Evolutionary conservation across 2,888 invertebrate genomes (phyloP), one percentile per base, ranked within the genome.

Genomic region (Liopterus haemorrhoidalis): DNA sequence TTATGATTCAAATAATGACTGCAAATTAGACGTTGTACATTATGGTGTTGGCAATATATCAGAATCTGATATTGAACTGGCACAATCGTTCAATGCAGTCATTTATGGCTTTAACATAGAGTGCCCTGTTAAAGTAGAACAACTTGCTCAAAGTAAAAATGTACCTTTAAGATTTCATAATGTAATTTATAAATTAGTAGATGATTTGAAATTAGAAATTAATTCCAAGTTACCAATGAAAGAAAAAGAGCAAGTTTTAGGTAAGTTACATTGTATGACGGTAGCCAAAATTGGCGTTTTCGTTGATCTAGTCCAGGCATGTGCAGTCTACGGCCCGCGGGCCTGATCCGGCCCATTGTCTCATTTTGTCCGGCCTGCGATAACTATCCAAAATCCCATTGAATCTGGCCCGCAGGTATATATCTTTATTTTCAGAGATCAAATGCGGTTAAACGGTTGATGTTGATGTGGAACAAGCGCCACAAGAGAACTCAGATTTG

Each of bases 161-260:
- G 74, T 94, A 3, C 48, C 65, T 0, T 68, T 96, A 21, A 79
- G 79, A 58, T 65, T 74, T 30, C 82, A 82, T 65, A 94, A 95
- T 67, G 81, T 99, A 19, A 97, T 99, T 56, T 99, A 99, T 69
- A 82, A 86, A 52, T 70, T 97, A 48, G 79, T 99, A 11, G 94
- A 96, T 57, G 86, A 93, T 61, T 66, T 99, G 0, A 89, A 87
- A 59, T 73, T 75, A 33, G 85, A 89, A 67, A 76, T 99, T 40
- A 84, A 76, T 56, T 67, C 67, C 1, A 71, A 76, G 58, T 72
- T 97, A 57, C 92, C 93, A 0, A 63, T 71, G 18, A 63, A 76
- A 33, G 78, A 84, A 53, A 78, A 80, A 6, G 90, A 94, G 63
- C 86, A 91, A 59, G 53, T 83, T 21, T 49, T 88, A 40, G 92